Percentiles rank a stretch among this genome's conserved stretches.
Evolutionary conservation across 2,797 vertebrate genomes (phyloP).

Genomic region (Lateolabrax maculatus): DNA sequence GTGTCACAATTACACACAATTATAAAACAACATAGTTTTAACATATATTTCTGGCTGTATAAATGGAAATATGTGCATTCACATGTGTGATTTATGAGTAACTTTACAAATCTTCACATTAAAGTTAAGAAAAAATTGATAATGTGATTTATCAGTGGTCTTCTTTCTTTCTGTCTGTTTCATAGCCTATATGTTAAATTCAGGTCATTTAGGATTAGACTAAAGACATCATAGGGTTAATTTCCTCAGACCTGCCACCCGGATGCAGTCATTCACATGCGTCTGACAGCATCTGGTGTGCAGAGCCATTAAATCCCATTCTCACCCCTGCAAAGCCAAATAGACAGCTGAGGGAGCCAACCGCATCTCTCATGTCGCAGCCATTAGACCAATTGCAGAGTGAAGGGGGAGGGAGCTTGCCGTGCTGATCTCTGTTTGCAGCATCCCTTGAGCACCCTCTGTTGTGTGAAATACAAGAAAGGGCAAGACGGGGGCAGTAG

Average conservation of each 20-base stretch:
- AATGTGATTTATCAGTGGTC: background rate
- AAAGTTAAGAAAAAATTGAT: slow-evolving; percentile 2
- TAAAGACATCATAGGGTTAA: slow-evolving; percentile 83
- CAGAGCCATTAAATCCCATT: slow-evolving; percentile 84
- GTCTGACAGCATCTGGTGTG: slow-evolving; percentile 83
- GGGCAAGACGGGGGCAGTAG: slow-evolving; percentile 63
- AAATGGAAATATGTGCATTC: background rate
- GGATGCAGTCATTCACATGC: slow-evolving; percentile 82
- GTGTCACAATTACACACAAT: no score
- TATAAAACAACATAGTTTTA: background rate
- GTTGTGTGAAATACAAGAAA: slow-evolving; percentile 81
- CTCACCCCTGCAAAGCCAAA: slow-evolving; percentile 83
- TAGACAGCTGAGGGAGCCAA: slow-evolving; percentile 78
- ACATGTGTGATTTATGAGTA: slow-evolving; percentile 7
- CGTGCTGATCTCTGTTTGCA: slow-evolving; percentile 81
- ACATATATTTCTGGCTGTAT: background rate
- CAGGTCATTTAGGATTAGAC: slow-evolving; percentile 9
- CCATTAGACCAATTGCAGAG: slow-evolving; percentile 77
- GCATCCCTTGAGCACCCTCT: slow-evolving; percentile 83
- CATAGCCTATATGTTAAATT: slow-evolving; percentile 23
- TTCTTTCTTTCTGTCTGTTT: background rate
- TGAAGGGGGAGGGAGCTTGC: slow-evolving; percentile 70
- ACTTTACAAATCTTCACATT: slow-evolving; percentile 22
- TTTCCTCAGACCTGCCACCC: slow-evolving; percentile 76
- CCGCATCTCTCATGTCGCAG: slow-evolving; percentile 51